A percentile compares a stretch with the other conserved stretches of the same genome.
These are phyloP conservation scores for Ceratina japonica DNA, from an alignment of 1,140 invertebrate species.

Conservation along the genomic window DNA sequence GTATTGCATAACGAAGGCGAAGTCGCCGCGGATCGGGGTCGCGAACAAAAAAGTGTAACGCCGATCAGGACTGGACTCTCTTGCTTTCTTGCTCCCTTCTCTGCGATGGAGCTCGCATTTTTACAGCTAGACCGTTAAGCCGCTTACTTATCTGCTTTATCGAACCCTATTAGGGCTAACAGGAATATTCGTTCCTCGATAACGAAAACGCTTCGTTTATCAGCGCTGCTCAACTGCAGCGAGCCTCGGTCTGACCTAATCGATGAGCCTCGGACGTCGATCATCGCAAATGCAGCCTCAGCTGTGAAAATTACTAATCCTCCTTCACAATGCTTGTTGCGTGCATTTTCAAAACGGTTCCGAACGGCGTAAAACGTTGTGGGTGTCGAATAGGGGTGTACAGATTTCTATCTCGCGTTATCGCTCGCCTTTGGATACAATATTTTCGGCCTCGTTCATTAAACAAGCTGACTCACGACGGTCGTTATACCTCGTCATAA, in stretches of 20 bases:
- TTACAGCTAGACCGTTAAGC: slow-evolving; percentile 43
- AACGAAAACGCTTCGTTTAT: slow-evolving; percentile 46
- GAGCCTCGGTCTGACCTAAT: not conserved
- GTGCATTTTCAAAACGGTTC: not conserved
- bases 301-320: slow-evolving; percentile 3
- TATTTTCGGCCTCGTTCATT: slow-evolving; percentile 16
- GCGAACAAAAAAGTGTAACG: slow-evolving; percentile 2
- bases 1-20: slow-evolving; percentile 12
- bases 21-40: not conserved
- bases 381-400: not conserved
- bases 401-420: slow-evolving; percentile 1
- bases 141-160: slow-evolving; percentile 46
- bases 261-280: slow-evolving; percentile 36
- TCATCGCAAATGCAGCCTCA: slow-evolving; percentile 5
- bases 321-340: not conserved
- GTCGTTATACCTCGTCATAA: slow-evolving; percentile 29
- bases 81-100: not conserved
- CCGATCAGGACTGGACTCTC: not conserved
- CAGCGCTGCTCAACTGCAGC: slow-evolving; percentile 21
- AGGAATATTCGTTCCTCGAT: slow-evolving; percentile 46
- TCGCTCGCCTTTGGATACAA: not conserved
- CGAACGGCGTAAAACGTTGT: not conserved
- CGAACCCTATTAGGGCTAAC: slow-evolving; percentile 48
- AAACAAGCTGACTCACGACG: slow-evolving; percentile 35
- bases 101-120: slow-evolving; percentile 16